Percentiles rank a stretch among this genome's conserved stretches.
These are phyloP conservation scores for Nettapus auritus DNA, from an alignment of 2,113 vertebrate species.

Conservation along the genomic window DNA sequence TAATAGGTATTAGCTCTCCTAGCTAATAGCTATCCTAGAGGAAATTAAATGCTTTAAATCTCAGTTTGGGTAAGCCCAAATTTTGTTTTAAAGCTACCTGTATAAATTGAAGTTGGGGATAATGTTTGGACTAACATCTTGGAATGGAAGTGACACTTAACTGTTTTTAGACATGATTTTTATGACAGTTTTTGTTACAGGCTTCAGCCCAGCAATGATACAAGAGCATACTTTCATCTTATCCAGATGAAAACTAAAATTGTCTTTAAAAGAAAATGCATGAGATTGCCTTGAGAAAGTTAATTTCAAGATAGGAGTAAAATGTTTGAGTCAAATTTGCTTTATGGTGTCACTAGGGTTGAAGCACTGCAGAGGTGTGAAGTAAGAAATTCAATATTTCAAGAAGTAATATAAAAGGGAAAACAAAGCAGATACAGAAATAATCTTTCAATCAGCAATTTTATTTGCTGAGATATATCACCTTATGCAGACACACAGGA, in stretches of 20 bases:
- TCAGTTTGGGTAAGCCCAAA: background rate
- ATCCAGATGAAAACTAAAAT: conserved; percentile 24
- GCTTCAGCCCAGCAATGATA: background rate
- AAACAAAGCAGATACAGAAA: conserved; percentile 27
- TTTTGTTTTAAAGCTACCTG: background rate
- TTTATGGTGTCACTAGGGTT: background rate
- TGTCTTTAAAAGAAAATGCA: conserved; percentile 23
- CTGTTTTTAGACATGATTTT: conserved; percentile 4
- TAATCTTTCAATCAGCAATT: conserved; percentile 28
- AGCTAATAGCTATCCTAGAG: background rate
- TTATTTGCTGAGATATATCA: conserved; percentile 7
- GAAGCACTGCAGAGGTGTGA: background rate
- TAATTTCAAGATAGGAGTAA: conserved; percentile 39
- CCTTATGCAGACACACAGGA: background rate
- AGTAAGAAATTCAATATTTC: conserved; percentile 42
- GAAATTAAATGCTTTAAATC: background rate
- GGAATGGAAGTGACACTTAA: background rate
- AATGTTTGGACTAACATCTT: background rate
- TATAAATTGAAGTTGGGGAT: background rate
- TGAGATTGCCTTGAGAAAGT: conserved; percentile 25
- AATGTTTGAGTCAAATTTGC: conserved; percentile 17
- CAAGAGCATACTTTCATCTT: background rate
- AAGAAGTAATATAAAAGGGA: background rate
- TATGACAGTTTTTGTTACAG: background rate
- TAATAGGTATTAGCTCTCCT: too few species aligned